Evolutionary conservation across 92 coral and sea anemone genomes (phyloP).

Genomic region (Parazoanthus swiftii): DNA sequence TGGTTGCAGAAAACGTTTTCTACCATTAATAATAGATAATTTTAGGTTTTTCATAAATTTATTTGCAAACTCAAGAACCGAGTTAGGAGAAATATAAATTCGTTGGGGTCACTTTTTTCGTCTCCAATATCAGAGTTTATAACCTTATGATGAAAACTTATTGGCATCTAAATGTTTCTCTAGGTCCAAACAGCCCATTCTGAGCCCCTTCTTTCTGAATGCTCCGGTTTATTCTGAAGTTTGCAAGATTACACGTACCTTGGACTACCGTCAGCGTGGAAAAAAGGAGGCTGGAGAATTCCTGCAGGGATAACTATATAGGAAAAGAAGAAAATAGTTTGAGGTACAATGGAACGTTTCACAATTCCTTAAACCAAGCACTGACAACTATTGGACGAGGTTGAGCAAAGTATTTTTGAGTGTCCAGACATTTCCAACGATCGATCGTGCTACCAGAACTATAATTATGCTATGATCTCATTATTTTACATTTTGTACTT

Average conservation of each 20-base stretch:
- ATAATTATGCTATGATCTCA: no score
- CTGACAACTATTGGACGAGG: not conserved
- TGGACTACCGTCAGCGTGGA: slow-evolving; percentile 82
- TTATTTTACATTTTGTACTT: no score
- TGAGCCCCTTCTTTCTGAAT: not conserved
- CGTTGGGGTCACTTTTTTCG: not conserved
- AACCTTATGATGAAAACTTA: no score
- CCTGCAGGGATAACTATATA: slow-evolving; percentile 93
- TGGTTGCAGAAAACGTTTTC: not conserved
- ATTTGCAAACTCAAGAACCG: no score
- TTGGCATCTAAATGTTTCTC: not conserved
- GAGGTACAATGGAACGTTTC: no score
- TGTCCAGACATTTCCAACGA: no score
- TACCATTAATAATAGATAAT: no score
- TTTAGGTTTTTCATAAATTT: not conserved
- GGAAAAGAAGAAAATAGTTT: not conserved
- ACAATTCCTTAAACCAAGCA: no score
- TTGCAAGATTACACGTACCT: slow-evolving; percentile 53
- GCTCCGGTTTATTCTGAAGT: not conserved
- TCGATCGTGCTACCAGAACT: no score
- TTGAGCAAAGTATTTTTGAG: no score
- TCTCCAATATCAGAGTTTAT: not conserved
- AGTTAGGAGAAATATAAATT: not conserved
- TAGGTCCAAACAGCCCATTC: not conserved
- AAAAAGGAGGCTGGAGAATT: slow-evolving; percentile 96